Evolutionary conservation across 2,797 vertebrate genomes (phyloP), one percentile per base, ranked within the genome.

Genomic region (Acipenser transmontanus): DNA sequence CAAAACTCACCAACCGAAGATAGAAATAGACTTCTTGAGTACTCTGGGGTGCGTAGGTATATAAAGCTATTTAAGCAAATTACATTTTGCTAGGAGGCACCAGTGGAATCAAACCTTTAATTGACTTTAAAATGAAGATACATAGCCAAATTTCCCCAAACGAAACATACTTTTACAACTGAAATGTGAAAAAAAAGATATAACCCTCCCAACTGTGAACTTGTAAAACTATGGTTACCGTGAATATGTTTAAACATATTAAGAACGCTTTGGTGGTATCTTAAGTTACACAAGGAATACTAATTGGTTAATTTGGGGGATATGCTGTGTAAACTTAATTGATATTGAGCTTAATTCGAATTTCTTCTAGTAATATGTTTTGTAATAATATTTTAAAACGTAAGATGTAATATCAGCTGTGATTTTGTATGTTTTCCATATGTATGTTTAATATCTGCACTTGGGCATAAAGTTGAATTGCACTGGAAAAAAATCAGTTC

Each of bases 121-220:
- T 98, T 97, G 94, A 91, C 90, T 96, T 90, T 88, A 93, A 92
- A 91, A 95, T 95, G 88, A 94, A 95, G 92, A 95, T 91, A 89
- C 91, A 86, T 95, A 91, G 84, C 90, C 91, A 89, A 88, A 93
- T 94, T 93, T 83, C 78, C 84, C 85, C 82, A 84, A 82, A 88
- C 82, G 70, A 82, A 66, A 20, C 34, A 17, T 17, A 17, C 17
- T 17, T 17, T 17, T 17, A 17, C 17, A 17, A 17, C 17, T 17
- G 17, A 17, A 17, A 17, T 17, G 17, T 17, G 17, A 17, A 17
- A 17, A 17, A 17, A 17, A 17, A 17, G 17, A 17, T 17, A 17
- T 17, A 17, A 17, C 17, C 17, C 17, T 17, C 17, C 17, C 17
- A 17, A 17, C 17, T 17, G 17, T 17, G 17, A 17, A 17, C 17